Evolutionary conservation across 1,140 invertebrate species (phyloP), one percentile per base, ranked within the genome.

Genomic region (Palaemon carinicauda): DNA sequence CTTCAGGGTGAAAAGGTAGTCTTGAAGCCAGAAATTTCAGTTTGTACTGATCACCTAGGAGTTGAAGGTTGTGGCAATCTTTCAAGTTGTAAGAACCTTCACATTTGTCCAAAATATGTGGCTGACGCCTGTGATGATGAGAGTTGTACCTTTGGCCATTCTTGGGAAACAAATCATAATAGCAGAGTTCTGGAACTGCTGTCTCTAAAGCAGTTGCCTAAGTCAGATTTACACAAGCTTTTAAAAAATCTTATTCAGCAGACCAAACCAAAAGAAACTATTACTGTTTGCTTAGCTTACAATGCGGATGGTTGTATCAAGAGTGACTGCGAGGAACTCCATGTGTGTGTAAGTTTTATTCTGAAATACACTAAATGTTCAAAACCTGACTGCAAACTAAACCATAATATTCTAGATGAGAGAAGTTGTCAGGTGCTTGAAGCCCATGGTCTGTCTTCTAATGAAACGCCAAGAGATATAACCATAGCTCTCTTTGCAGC

Each of bases 111-210:
- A 9, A 80, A 80, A 10, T 80, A 21, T 51, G 77, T 71, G 3
- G 17, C 54, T 14, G 52, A 19, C 1, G 24, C 31, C 21, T 86
- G 84, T 52, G 24, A n/a, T 24, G 84, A 51, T 7, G 33, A 86
- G 41, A 51, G 1, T 19, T 86, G 84, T 56, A 12, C 29, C 3
- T 31, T 86, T 41, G 77, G 78, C 15, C 84, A 86, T 69, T 65
- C 24, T 29, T 86, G 84, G 84, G 14, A 73, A n/a, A 86, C 84
- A 19, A 52, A 80, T 41, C 84, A 80, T n/a, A 86, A 86, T 29
- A 17, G 17, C 17, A 24, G 9, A 3, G 53, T 86, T 41, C 77
- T 86, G 12, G 52, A 65, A 51, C 21, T n/a, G 29, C 52, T 86
- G 41, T 74, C 12, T 29, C 60, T 86, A 21, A 60, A 86, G 4